These are phyloP conservation scores for Ectropis grisescens DNA, from an alignment of 1,140 invertebrate genomes.

Conservation along the genomic window DNA sequence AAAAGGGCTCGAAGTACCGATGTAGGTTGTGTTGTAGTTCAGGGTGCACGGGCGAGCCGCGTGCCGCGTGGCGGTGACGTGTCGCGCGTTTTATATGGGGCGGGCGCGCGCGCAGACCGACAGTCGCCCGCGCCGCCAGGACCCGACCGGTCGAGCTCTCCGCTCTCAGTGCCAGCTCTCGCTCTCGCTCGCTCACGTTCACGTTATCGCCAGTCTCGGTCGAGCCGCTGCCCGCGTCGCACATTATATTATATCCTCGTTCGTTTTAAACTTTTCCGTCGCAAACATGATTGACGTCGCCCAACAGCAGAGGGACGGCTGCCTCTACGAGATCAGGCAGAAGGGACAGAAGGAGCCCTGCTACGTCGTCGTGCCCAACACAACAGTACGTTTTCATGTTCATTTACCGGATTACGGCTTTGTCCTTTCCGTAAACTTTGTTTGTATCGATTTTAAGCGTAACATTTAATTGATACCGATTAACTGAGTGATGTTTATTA, in stretches of 20 bases:
- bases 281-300: slow-evolving; percentile 64
- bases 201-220: slow-evolving; percentile 26
- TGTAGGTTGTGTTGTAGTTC: slow-evolving; percentile 35
- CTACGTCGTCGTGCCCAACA: slow-evolving; percentile 76
- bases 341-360: slow-evolving; percentile 73
- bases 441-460: too few relatives aligned
- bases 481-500: too few relatives aligned
- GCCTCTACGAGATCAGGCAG: slow-evolving; percentile 75
- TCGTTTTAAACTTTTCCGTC: too few relatives aligned
- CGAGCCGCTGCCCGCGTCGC: slow-evolving; percentile 21
- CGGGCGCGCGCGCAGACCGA: slow-evolving; percentile 56
- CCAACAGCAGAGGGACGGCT: slow-evolving; percentile 63
- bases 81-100: slow-evolving; percentile 35
- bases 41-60: slow-evolving; percentile 48
- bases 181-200: too few relatives aligned
- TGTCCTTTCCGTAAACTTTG: too few relatives aligned
- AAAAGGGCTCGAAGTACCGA: slow-evolving; percentile 38
- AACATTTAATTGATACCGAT: too few relatives aligned
- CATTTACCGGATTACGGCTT: too few relatives aligned
- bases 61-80: slow-evolving; percentile 44
- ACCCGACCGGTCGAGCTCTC: too few relatives aligned
- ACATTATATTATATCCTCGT: too few relatives aligned
- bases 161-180: too few relatives aligned
- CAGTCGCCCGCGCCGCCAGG: slow-evolving; percentile 52
- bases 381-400: slow-evolving; percentile 69